phyloP scores from a whole-genome alignment of 1,140 invertebrate genomes.

The Aphaenogaster floridana region DNA sequence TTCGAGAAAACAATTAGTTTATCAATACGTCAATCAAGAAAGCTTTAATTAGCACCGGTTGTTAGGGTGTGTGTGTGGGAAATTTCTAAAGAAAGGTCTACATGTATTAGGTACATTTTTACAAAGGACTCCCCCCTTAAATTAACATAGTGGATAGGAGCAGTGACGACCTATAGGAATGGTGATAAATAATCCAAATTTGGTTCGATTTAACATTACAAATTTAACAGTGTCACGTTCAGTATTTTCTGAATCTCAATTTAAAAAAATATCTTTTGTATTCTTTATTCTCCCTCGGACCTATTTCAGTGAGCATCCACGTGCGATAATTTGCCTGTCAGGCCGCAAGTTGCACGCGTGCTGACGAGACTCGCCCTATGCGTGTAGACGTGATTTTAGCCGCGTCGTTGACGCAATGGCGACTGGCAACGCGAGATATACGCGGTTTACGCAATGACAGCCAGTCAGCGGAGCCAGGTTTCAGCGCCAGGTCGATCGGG shows the following conservation, averaged over 20 bases:
- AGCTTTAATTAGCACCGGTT: too few species aligned
- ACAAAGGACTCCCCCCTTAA: too few species aligned
- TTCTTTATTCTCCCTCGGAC: neutral
- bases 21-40: too few species aligned
- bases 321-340: neutral
- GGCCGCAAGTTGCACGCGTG: neutral
- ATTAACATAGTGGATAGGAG: too few species aligned
- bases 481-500: slow-evolving; percentile 33
- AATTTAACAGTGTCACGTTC: too few species aligned
- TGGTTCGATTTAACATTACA: too few species aligned
- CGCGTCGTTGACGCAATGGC: slow-evolving; percentile 45
- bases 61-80: too few species aligned
- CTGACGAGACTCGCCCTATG: neutral
- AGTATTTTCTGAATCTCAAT: neutral
- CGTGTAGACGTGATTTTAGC: slow-evolving; percentile 12
- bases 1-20: too few species aligned
- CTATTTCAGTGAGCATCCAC: neutral
- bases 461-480: slow-evolving; percentile 30
- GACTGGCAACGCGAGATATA: slow-evolving; percentile 37
- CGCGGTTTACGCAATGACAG: slow-evolving; percentile 64
- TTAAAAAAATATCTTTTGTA: neutral
- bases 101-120: too few species aligned
- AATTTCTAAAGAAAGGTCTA: too few species aligned
- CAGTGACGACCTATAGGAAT: too few species aligned
- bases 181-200: too few species aligned